Conservation (phyloP, 2,113 vertebrate species). For the Cyphomyrus discorhynchus region DNA sequence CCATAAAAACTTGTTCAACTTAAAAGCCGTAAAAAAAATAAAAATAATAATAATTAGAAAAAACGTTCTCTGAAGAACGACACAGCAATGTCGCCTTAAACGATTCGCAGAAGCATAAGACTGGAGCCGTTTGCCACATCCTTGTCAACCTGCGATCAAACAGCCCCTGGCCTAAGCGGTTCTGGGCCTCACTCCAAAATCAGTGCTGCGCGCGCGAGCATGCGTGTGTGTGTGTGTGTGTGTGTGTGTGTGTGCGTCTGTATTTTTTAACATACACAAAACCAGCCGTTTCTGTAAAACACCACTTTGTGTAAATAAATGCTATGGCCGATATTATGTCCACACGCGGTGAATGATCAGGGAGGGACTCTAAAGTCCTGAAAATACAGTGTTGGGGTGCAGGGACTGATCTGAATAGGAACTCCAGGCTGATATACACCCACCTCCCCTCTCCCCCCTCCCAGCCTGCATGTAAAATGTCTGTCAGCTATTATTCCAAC, state of each 20-base stretch:
- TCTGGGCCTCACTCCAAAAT: neutral
- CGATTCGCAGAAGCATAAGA: neutral
- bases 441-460: slow-evolving; percentile 1
- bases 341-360: neutral
- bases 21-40: neutral
- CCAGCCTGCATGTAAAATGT: slow-evolving; percentile 33
- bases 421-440: slow-evolving; percentile 11
- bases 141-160: slow-evolving; percentile 16
- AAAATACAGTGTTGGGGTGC: slow-evolving; percentile 9
- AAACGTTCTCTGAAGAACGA: too few species aligned
- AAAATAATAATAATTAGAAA: neutral
- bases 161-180: neutral
- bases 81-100: neutral
- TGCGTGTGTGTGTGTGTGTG: neutral
- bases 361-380: neutral
- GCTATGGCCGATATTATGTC: neutral
- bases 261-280: neutral
- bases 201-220: neutral
- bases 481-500: slow-evolving; percentile 43
- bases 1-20: neutral
- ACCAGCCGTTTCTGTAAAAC: neutral
- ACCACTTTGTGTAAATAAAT: slow-evolving; percentile 8
- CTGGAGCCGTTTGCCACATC: slow-evolving; percentile 1
- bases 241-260: neutral
- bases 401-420: slow-evolving; percentile 34